Percentiles rank a stretch among this genome's conserved stretches.
These are phyloP conservation scores for Torymus auratus DNA, from an alignment of 2,888 invertebrate genomes.

Conservation along the genomic window DNA sequence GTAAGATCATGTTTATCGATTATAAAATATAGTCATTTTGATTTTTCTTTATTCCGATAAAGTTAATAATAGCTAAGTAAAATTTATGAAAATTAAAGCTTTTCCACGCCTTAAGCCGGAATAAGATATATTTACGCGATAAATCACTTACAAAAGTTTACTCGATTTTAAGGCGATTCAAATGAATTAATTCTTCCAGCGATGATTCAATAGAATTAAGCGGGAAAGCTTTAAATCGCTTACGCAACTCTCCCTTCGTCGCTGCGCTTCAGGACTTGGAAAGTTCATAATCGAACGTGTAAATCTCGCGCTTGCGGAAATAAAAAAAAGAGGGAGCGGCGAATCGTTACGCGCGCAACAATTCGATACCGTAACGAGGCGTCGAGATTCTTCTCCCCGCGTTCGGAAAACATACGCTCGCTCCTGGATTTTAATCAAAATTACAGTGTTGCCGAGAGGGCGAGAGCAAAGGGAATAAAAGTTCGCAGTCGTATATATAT, in stretches of 20 bases:
- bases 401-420: slow-evolving; percentile 43
- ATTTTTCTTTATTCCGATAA: too few relatives aligned
- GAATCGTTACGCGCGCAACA: too few relatives aligned
- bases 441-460: slow-evolving; percentile 49
- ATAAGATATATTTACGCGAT: too few relatives aligned
- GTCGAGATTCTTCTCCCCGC: slow-evolving; percentile 40
- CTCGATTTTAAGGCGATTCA: too few relatives aligned
- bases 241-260: not conserved
- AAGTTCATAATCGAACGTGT: slow-evolving; percentile 35
- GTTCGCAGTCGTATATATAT: slow-evolving; percentile 7
- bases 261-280: not conserved
- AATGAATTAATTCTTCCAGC: not conserved
- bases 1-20: too few relatives aligned
- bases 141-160: too few relatives aligned
- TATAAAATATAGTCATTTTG: too few relatives aligned
- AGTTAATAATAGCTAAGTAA: too few relatives aligned
- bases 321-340: not conserved
- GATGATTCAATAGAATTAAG: not conserved
- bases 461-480: slow-evolving; percentile 43
- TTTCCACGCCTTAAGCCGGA: too few relatives aligned
- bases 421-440: slow-evolving; percentile 59
- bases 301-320: slow-evolving; percentile 21
- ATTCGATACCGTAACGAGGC: slow-evolving; percentile 22
- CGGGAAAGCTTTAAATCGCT: slow-evolving; percentile 25
- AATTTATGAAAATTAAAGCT: too few relatives aligned